Evolutionary conservation across 2,113 vertebrate species (phyloP), one percentile per base, ranked within the genome.

Genomic region (Brachirus orientalis): DNA sequence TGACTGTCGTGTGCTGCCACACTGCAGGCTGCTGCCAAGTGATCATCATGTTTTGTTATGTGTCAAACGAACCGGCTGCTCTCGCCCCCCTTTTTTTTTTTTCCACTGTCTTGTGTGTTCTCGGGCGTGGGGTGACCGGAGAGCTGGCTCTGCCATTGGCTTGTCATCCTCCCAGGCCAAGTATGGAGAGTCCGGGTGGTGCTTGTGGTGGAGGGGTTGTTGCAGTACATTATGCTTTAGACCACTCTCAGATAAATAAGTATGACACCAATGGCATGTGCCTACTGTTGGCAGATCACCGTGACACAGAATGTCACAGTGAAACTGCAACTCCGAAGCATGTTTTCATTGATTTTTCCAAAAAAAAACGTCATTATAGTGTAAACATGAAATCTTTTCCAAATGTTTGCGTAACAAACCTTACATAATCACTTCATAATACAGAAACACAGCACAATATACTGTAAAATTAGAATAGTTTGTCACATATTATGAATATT

Each of bases 181-280:
- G 75, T 92, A 91, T 91, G 87, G 91, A 88, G 77, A 86, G 75
- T 81, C 11, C 61, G 53, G 80, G 93, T 84, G 89, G 41, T 37
- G 40, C 11, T 43, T 4, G 40, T 28, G 52, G 44, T 5, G 40
- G 37, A 17, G 85, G 40, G 85, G 77, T 72, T 83, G 70, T 53
- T 55, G 47, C 37, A 90, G 94, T 88, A 94, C 94, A 93, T 95
- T 95, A 96, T 86, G 82, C 94, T 94, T 87, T 88, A 92, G 89
- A 92, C 91, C 90, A 90, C 80, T 72, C 54, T 71, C 68, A 69
- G 72, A 52, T 91, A 91, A 61, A 52, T 91, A 91, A 61, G 68
- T 92, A 92, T 91, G 94, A 92, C 80, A 63, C 3, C 17, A n/a
- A 3, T 67, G 75, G 33, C 72, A 79, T 82, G 38, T 55, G 33